Percentiles rank a stretch among this genome's conserved stretches.
Evolutionary conservation across 2,888 invertebrate genomes (phyloP).

Genomic region (Micropterix aruncella): DNA sequence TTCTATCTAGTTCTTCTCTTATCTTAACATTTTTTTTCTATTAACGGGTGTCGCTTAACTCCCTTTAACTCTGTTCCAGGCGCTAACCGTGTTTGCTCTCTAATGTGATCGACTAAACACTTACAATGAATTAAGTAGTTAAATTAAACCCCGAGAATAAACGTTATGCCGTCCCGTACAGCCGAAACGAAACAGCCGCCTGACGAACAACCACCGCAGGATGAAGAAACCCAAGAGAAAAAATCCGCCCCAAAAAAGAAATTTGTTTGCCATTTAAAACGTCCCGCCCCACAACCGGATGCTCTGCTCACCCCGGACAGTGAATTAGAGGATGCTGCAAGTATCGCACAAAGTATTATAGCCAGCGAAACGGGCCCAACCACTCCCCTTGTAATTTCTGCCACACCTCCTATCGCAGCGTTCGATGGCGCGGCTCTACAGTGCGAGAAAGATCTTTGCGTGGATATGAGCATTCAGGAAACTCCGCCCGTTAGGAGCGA

Average conservation of each 20-base stretch:
- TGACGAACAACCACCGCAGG: not conserved
- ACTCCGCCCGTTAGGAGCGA: slow-evolving; percentile 31
- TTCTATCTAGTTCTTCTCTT: slow-evolving; percentile 28
- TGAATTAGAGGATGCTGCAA: slow-evolving; percentile 35
- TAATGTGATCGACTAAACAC: slow-evolving; percentile 27
- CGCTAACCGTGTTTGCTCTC: slow-evolving; percentile 44
- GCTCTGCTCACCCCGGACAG: slow-evolving; percentile 35
- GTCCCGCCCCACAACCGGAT: slow-evolving; percentile 26
- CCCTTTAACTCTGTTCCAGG: slow-evolving; percentile 42
- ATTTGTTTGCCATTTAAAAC: slow-evolving; percentile 14
- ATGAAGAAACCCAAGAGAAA: not conserved
- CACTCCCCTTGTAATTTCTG: slow-evolving; percentile 22
- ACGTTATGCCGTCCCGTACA: not conserved
- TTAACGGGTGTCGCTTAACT: slow-evolving; percentile 24
- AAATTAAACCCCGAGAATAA: not conserved
- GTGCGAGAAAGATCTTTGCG: slow-evolving; percentile 20
- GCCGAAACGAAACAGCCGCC: not conserved
- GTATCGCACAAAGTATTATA: slow-evolving; percentile 34
- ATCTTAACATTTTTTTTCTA: slow-evolving; percentile 23
- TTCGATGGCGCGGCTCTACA: slow-evolving; percentile 15
- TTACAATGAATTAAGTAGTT: not conserved
- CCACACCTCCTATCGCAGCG: slow-evolving; percentile 19
- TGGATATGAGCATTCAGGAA: slow-evolving; percentile 27
- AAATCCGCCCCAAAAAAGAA: slow-evolving; percentile 8
- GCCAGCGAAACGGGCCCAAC: slow-evolving; percentile 25